Evolutionary conservation across 2,888 invertebrate genomes (phyloP).

Genomic region (Criorhina ranunculi): DNA sequence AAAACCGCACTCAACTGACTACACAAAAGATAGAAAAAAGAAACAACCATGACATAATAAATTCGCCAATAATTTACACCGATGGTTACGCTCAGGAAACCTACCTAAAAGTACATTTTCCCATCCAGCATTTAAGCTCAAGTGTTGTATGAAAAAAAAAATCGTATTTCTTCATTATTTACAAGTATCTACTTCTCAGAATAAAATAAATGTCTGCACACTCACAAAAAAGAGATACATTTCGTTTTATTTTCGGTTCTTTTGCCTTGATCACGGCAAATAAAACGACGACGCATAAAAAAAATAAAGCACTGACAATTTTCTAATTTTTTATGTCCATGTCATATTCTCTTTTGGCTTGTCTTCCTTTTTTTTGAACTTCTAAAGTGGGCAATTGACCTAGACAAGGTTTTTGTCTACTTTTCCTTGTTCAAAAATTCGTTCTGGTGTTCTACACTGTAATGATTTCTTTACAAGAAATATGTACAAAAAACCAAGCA

Average conservation of each 20-base stretch:
- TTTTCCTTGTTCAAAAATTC: conserved; percentile 7
- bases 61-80: conserved; percentile 21
- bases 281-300: not conserved
- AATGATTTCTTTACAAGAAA: conserved; percentile 52
- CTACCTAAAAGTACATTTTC: conserved; percentile 10
- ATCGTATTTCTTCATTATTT: conserved; percentile 10
- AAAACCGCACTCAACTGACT: conserved; percentile 2
- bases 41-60: not conserved
- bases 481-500: conserved; percentile 5
- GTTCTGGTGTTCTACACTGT: conserved; percentile 20
- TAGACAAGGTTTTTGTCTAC: conserved; percentile 26
- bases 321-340: conserved; percentile 18
- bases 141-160: not conserved
- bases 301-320: conserved; percentile 22
- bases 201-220: conserved; percentile 16
- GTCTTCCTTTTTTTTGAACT: conserved; percentile 45
- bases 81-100: not conserved
- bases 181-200: conserved; percentile 22
- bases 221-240: not conserved
- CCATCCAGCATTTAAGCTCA: conserved; percentile 10
- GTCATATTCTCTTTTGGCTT: conserved; percentile 38
- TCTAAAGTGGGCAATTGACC: conserved; percentile 58
- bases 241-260: conserved; percentile 8
- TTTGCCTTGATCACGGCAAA: conserved; percentile 8
- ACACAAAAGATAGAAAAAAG: not conserved